phyloP scores from a whole-genome alignment of 2,888 invertebrate species.

The Thereva nobilitata region DNA sequence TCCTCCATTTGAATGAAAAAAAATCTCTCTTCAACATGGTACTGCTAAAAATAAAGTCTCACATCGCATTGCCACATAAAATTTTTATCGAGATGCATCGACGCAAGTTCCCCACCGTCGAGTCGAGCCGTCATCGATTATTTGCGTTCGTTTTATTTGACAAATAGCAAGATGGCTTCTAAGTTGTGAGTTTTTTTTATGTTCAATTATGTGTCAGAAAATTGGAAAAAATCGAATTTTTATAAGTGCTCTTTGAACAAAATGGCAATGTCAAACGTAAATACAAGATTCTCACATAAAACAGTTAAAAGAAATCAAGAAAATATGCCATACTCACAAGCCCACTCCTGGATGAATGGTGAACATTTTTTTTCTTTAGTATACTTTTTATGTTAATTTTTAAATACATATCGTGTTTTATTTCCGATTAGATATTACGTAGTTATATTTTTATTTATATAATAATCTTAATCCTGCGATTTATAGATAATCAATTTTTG shows the following conservation, averaged over 20 bases:
- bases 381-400: too few relatives aligned
- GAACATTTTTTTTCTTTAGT: constrained; percentile 54
- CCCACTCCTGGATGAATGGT: constrained; percentile 88
- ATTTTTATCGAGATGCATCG: neutral
- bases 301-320: constrained; percentile 77
- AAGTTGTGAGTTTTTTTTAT: too few relatives aligned
- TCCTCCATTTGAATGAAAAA: too few relatives aligned
- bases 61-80: too few relatives aligned
- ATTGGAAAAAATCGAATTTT: neutral
- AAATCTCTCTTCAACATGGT: too few relatives aligned
- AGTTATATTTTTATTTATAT: too few relatives aligned
- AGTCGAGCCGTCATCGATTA: constrained; percentile 12
- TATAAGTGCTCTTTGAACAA: neutral
- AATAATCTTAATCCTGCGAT: too few relatives aligned
- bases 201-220: too few relatives aligned
- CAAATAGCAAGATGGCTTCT: constrained; percentile 27
- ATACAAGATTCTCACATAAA: constrained; percentile 74
- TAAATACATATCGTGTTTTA: too few relatives aligned
- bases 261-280: constrained; percentile 73
- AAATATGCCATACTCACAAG: constrained; percentile 77
- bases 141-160: constrained; percentile 3
- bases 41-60: too few relatives aligned
- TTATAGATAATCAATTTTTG: neutral
- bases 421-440: too few relatives aligned
- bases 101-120: neutral